A percentile compares a stretch with the other conserved stretches of the same genome.
These are phyloP conservation scores for Zygogramma bicolorata DNA, from an alignment of 2,888 invertebrate genomes.

Conservation along the genomic window DNA sequence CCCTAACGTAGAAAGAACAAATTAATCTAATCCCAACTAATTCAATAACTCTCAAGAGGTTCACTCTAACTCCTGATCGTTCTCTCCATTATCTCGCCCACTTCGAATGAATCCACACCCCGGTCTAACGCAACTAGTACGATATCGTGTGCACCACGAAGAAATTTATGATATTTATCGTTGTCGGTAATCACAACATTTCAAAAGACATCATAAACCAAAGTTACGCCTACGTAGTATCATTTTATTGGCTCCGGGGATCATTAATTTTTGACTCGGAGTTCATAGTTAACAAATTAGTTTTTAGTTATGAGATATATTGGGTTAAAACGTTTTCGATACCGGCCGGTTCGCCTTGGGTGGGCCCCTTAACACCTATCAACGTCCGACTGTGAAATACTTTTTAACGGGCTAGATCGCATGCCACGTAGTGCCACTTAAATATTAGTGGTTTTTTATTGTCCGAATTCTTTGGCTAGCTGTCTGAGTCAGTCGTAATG, in stretches of 20 bases:
- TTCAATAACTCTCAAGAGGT: neutral
- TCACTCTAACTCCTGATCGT: neutral
- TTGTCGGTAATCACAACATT: slow-evolving; percentile 55
- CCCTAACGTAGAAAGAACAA: neutral
- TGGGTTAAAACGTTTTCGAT: slow-evolving; percentile 36
- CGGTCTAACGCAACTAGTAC: slow-evolving; percentile 7
- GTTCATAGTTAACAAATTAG: slow-evolving; percentile 31
- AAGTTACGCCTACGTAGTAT: slow-evolving; percentile 55
- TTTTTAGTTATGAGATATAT: slow-evolving; percentile 35
- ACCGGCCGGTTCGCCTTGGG: slow-evolving; percentile 26
- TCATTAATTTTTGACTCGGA: slow-evolving; percentile 53
- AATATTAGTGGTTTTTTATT: slow-evolving; percentile 8
- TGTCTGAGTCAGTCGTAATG: neutral
- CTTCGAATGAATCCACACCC: neutral
- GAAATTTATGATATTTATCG: slow-evolving; percentile 57
- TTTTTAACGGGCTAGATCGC: neutral
- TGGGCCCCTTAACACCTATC: slow-evolving; percentile 36
- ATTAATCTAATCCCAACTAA: neutral
- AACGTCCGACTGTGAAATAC: slow-evolving; percentile 7
- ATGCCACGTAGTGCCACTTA: neutral
- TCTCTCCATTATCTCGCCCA: neutral
- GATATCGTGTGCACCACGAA: neutral
- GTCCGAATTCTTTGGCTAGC: neutral
- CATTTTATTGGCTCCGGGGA: slow-evolving; percentile 56
- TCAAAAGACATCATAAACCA: slow-evolving; percentile 56